These are phyloP conservation scores for Cataglyphis livida DNA, from an alignment of 2,888 invertebrate genomes.

Conservation along the genomic window DNA sequence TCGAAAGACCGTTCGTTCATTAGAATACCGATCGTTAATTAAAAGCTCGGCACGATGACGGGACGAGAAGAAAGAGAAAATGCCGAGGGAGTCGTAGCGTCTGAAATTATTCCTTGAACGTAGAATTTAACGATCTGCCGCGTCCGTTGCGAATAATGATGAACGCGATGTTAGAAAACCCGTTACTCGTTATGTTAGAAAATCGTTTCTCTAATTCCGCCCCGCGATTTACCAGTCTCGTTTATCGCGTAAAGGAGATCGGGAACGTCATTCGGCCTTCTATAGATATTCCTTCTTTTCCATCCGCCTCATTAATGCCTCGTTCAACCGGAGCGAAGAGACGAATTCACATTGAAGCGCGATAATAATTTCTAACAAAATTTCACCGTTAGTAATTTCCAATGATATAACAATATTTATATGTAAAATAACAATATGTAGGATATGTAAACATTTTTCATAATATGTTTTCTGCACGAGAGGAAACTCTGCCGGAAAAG, in stretches of 20 bases:
- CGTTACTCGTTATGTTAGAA: constrained; percentile 28
- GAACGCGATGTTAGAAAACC: constrained; percentile 33
- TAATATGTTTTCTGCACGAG: not conserved
- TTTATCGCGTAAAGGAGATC: constrained; percentile 67
- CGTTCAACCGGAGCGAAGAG: constrained; percentile 48
- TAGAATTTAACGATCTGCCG: constrained; percentile 74
- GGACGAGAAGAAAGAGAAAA: constrained; percentile 32
- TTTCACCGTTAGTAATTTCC: not conserved
- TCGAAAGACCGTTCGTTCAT: constrained; percentile 76
- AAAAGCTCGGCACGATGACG: constrained; percentile 77
- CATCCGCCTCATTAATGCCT: constrained; percentile 65
- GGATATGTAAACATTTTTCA: not conserved
- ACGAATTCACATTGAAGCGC: constrained; percentile 16
- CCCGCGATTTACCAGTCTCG: constrained; percentile 56
- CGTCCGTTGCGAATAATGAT: constrained; percentile 44
- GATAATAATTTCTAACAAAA: constrained; percentile 48
- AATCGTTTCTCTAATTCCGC: constrained; percentile 67
- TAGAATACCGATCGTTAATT: constrained; percentile 81
- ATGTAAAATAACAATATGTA: not conserved
- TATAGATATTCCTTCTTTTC: constrained; percentile 49
- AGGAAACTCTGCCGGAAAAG: not conserved
- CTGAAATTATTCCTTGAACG: constrained; percentile 72
- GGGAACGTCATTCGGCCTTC: constrained; percentile 57
- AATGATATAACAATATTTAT: not conserved
- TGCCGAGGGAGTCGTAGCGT: constrained; percentile 28